Evolutionary conservation across 2,888 invertebrate genomes (phyloP).

Genomic region (Patella pellucida): DNA sequence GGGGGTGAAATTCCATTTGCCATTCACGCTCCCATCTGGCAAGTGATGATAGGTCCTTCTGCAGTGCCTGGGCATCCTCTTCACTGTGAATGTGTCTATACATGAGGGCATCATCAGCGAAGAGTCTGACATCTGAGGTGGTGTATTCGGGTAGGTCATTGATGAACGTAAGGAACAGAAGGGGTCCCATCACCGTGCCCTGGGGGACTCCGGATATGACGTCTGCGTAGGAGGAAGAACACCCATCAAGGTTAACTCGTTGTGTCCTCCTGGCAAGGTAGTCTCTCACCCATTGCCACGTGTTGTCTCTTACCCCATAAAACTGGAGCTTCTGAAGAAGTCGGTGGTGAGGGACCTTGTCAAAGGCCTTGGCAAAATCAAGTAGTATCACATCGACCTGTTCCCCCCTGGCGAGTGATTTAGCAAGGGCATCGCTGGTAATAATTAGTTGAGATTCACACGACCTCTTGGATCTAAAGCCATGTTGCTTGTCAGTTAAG

Average conservation of each 20-base stretch:
- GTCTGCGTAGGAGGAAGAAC: too few relatives aligned
- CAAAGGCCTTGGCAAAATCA: neutral
- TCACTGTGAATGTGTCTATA: conserved; percentile 2
- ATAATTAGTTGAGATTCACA: conserved; percentile 27
- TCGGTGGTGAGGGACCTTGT: conserved; percentile 10
- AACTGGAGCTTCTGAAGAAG: too few relatives aligned
- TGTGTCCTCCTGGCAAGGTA: too few relatives aligned
- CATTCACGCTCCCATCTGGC: neutral
- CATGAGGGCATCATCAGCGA: conserved; percentile 18
- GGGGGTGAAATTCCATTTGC: too few relatives aligned
- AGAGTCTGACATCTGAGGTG: conserved; percentile 19
- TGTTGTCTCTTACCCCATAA: too few relatives aligned
- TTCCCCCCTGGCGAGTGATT: conserved; percentile 11
- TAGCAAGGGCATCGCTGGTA: conserved; percentile 21
- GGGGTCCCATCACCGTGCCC: neutral
- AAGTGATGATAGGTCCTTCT: neutral
- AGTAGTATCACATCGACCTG: conserved; percentile 11
- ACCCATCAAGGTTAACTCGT: too few relatives aligned
- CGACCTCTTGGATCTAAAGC: conserved; percentile 21
- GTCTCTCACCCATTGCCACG: too few relatives aligned
- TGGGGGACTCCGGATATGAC: neutral
- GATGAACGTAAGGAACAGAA: conserved; percentile 11
- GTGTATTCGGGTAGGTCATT: conserved; percentile 22
- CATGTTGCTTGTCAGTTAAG: conserved; percentile 26
- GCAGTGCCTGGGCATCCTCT: neutral